These are phyloP conservation scores for Anisognathus igniventris DNA, from an alignment of 2,797 vertebrate species.

Conservation along the genomic window DNA sequence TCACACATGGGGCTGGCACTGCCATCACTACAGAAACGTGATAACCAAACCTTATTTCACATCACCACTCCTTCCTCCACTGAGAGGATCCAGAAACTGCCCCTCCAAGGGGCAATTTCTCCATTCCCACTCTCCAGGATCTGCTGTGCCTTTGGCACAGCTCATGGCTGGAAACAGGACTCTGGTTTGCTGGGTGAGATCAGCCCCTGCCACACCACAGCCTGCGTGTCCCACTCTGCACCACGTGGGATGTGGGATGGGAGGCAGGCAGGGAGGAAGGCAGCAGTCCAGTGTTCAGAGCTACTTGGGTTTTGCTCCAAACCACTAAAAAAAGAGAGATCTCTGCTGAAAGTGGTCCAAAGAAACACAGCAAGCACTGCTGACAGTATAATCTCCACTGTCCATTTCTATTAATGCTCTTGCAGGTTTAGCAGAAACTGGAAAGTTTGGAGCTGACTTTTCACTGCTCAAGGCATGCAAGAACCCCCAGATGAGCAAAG, in stretches of 20 bases:
- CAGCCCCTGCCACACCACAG: neutral
- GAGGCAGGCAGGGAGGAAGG: neutral
- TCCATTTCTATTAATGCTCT: neutral
- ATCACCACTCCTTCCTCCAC: neutral
- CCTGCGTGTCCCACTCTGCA: neutral
- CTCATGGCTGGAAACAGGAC: neutral
- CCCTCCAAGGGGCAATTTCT: neutral
- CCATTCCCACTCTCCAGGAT: neutral
- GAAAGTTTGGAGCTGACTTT: neutral
- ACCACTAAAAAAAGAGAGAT: neutral
- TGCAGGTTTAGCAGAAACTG: neutral
- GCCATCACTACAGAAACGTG: neutral
- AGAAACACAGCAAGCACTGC: neutral
- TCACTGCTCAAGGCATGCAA: fast-evolving
- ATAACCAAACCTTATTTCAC: neutral
- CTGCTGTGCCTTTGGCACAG: neutral
- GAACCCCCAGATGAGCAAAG: neutral
- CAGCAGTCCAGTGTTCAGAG: neutral
- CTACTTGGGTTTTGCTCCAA: neutral
- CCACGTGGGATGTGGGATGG: neutral
- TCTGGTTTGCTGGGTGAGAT: fast-evolving
- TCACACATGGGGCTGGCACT: neutral
- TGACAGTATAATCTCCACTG: neutral
- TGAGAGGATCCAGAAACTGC: neutral
- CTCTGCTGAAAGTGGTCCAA: neutral